Conservation (phyloP, 2,888 invertebrate genomes). For the Cryptocephalus primarius region DNA sequence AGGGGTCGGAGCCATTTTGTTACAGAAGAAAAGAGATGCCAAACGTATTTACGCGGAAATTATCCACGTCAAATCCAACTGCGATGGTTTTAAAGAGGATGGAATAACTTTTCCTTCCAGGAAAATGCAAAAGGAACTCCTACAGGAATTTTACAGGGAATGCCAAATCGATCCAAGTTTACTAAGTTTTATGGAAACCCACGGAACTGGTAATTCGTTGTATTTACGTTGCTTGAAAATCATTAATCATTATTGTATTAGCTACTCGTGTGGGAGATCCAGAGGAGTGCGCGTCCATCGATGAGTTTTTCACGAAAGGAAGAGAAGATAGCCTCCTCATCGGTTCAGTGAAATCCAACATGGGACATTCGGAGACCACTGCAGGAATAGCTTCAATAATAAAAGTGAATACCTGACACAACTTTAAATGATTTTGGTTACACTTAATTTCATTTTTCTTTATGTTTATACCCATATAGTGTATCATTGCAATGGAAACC, state of each 20-base stretch:
- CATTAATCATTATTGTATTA: constrained; percentile 13
- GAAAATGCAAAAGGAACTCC: constrained; percentile 47
- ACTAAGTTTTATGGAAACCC: constrained; percentile 77
- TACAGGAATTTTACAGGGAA: constrained; percentile 55
- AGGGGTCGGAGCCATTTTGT: constrained; percentile 54
- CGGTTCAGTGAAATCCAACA: constrained; percentile 88
- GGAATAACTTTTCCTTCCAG: constrained; percentile 34
- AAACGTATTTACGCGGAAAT: constrained; percentile 42
- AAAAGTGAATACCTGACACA: constrained; percentile 45
- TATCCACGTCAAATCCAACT: constrained; percentile 28
- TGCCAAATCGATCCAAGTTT: constrained; percentile 57
- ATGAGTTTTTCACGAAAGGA: constrained; percentile 63
- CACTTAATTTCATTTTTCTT: no score
- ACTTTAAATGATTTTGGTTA: neutral
- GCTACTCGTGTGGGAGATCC: constrained; percentile 81
- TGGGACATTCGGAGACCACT: constrained; percentile 86
- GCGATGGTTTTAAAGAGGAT: constrained; percentile 33
- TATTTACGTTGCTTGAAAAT: neutral
- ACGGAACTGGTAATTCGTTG: constrained; percentile 65
- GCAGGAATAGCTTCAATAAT: constrained; percentile 74
- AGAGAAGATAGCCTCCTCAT: constrained; percentile 62
- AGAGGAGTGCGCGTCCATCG: constrained; percentile 77
- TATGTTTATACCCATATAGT: constrained; percentile 14
- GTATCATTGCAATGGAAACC: constrained; percentile 57
- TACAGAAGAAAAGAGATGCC: constrained; percentile 53